phyloP scores from a whole-genome alignment of 2,797 vertebrate species.

The Taenioides sp. region DNA sequence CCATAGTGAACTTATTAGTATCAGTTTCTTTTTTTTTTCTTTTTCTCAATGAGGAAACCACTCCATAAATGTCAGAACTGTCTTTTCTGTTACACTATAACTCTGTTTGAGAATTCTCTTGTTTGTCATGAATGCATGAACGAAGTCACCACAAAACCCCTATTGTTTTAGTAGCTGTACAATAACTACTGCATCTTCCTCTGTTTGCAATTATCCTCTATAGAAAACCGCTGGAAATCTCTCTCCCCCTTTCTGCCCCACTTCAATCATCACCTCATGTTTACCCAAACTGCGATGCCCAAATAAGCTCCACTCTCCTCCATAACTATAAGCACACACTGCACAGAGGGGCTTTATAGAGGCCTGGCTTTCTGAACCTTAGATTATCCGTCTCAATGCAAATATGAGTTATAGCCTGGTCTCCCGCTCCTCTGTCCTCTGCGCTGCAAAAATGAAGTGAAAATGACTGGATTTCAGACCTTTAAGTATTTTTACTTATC shows the following conservation, averaged over 20 bases:
- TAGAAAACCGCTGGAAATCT: not conserved
- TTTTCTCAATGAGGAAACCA: too few species aligned
- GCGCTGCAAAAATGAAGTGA: slow-evolving; percentile 7
- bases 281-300: not conserved
- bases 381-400: slow-evolving; percentile 18
- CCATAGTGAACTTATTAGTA: too few species aligned
- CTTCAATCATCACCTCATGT: slow-evolving; percentile 9
- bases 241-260: not conserved
- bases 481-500: not conserved
- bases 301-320: not conserved
- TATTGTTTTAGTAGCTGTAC: not conserved
- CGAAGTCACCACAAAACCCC: not conserved
- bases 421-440: slow-evolving; percentile 3
- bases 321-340: not conserved
- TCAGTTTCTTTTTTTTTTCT: too few species aligned
- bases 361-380: not conserved
- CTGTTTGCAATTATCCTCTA: slow-evolving; percentile 8
- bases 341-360: not conserved
- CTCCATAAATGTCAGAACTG: not conserved
- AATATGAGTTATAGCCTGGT: slow-evolving; percentile 22
- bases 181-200: not conserved
- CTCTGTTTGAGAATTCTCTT: not conserved
- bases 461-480: not conserved
- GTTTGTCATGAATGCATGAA: not conserved
- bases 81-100: not conserved